Conservation (phyloP, 2,113 vertebrate species). For the Emydocephalus ijimae region DNA sequence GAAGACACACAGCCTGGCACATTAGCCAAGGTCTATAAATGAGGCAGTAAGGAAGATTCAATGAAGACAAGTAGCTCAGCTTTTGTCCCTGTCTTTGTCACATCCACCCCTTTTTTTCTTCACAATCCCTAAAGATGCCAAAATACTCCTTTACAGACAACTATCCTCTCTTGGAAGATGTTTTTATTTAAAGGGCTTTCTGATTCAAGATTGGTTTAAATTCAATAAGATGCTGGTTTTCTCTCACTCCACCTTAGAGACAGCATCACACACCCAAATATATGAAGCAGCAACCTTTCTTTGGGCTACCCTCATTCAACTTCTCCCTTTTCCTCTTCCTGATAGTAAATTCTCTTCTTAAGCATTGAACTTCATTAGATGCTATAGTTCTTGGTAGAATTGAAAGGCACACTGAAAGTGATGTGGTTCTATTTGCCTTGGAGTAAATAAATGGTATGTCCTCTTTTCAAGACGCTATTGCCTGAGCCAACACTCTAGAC, state of each 20-base stretch:
- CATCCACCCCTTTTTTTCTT: background rate
- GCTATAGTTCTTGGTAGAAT: background rate
- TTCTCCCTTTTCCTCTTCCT: background rate
- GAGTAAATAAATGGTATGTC: background rate
- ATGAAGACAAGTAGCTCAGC: background rate
- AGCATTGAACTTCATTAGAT: background rate
- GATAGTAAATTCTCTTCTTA: background rate
- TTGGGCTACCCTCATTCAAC: background rate
- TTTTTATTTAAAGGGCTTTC: background rate
- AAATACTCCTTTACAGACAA: background rate
- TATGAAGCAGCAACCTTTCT: background rate
- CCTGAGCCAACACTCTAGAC: background rate
- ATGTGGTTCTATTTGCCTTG: background rate
- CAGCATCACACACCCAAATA: background rate
- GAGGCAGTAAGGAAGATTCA: background rate
- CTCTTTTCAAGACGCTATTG: background rate
- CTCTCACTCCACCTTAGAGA: background rate
- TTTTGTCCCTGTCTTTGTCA: background rate
- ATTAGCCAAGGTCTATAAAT: background rate
- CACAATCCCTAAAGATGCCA: background rate
- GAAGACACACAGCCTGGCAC: background rate
- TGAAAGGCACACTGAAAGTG: background rate
- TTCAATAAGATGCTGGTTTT: background rate
- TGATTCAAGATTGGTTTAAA: background rate
- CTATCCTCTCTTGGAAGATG: background rate